phyloP scores from a whole-genome alignment of 2,797 vertebrate species.

The Microhierax caerulescens region DNA sequence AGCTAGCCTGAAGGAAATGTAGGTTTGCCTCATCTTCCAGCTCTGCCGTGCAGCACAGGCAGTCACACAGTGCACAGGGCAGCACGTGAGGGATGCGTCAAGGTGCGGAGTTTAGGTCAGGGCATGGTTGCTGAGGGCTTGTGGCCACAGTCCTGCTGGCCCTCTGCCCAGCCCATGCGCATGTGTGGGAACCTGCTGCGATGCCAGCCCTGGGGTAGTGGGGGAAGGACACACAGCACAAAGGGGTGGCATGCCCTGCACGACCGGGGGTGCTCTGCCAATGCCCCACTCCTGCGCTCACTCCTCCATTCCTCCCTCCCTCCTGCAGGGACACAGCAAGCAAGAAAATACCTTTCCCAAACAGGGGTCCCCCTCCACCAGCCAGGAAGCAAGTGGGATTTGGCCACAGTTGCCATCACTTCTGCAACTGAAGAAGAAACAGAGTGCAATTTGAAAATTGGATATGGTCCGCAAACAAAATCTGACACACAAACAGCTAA shows the following conservation, averaged over 20 bases:
- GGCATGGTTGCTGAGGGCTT: accelerated
- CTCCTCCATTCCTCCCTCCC: background rate
- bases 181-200: accelerated
- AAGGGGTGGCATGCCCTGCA: accelerated
- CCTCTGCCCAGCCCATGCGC: accelerated
- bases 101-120: accelerated
- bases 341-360: background rate
- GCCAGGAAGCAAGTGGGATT: background rate
- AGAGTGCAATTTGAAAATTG: background rate
- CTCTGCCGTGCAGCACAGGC: background rate
- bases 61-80: accelerated
- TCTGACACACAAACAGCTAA: background rate
- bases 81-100: accelerated
- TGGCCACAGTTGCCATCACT: background rate
- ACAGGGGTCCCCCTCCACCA: background rate
- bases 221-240: background rate
- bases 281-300: accelerated
- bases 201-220: background rate
- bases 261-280: background rate
- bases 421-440: background rate
- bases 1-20: background rate
- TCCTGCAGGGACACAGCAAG: background rate
- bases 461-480: background rate
- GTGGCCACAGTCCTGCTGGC: background rate
- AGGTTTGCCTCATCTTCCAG: background rate